Evolutionary conservation across 2,888 invertebrate species (phyloP), one percentile per base, ranked within the genome.

Genomic region (Microdon myrmicae): DNA sequence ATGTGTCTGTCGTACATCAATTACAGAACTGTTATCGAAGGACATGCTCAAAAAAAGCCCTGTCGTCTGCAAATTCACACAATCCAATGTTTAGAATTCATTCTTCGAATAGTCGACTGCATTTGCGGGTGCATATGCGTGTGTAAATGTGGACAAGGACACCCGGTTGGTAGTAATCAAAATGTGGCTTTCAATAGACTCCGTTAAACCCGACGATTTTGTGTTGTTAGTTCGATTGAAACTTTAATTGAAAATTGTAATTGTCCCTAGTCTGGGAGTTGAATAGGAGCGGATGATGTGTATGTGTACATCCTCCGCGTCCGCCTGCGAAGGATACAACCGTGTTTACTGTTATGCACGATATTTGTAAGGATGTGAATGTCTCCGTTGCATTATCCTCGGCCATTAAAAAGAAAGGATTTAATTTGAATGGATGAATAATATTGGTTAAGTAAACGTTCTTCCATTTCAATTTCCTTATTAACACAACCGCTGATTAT

Each of bases 201-300:
- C 51, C n/a, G n/a, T 47, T 28, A 51, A 51, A 55, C 44, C 61
- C 56, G 45, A 16, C 31, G 12, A 53, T 45, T 58, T 64, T 28
- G 51, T 17, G 43, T 64, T 58, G 45, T 51, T 64, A 64, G 51
- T 53, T 47, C 58, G 41, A 51, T 64, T 64, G 58, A 43, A 51
- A 48, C 51, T 53, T 58, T 64, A 64, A 64, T 64, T 64, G 64
- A 37, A 64, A 64, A 58, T 53, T 51, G 58, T 64, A 64, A 64
- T 64, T 64, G 51, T 58, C 58, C n/a, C n/a, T 64, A 58, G 47
- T 58, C 45, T 58, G 58, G 47, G n/a, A n/a, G n/a, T n/a, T n/a
- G n/a, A n/a, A n/a, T n/a, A n/a, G n/a, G n/a, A n/a, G n/a, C n/a
- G n/a, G n/a, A n/a, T n/a, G n/a, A n/a, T n/a, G n/a, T n/a, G n/a